Evolutionary conservation across 2,113 vertebrate species (phyloP).

Genomic region (Spea multiplicata): DNA sequence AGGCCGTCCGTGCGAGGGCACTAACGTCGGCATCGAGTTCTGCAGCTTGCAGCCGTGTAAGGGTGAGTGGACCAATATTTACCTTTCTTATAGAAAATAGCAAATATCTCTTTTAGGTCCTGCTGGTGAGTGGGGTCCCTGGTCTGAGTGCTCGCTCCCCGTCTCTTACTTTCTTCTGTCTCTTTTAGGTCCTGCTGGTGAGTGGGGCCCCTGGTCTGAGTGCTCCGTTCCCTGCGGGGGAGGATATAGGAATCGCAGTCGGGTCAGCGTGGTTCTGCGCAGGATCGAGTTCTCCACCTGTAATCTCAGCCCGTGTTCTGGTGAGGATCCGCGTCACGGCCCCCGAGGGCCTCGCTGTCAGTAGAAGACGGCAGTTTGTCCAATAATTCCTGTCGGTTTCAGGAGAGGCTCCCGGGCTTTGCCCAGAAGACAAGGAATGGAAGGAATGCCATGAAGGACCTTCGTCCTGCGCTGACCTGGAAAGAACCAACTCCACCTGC

Average conservation of each 20-base stretch:
- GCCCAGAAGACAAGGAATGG: conserved; percentile 73
- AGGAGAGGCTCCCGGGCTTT: conserved; percentile 58
- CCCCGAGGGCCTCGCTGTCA: no score
- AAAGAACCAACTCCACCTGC: conserved; percentile 58
- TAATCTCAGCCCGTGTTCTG: conserved; percentile 75
- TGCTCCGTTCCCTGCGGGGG: conserved; percentile 83
- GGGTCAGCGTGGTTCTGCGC: conserved; percentile 55
- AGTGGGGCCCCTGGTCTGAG: conserved; percentile 76
- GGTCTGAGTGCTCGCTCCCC: neutral
- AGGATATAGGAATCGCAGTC: conserved; percentile 76
- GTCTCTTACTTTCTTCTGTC: no score
- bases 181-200: conserved; percentile 57
- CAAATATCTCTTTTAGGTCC: no score
- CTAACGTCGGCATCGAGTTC: conserved; percentile 70
- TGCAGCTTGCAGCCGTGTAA: conserved; percentile 77
- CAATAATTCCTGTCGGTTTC: neutral
- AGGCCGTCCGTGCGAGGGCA: conserved; percentile 69
- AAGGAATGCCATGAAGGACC: conserved; percentile 64
- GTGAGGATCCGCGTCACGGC: conserved; percentile 54
- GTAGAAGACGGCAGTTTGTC: no score
- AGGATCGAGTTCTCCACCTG: conserved; percentile 78
- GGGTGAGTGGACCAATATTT: conserved; percentile 57
- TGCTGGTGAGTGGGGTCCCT: neutral
- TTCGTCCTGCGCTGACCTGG: conserved; percentile 72
- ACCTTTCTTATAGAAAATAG: no score